Percentiles rank a stretch among this genome's conserved stretches.
Evolutionary conservation across 2,797 vertebrate species (phyloP).

Genomic region (Buceros bicornis): DNA sequence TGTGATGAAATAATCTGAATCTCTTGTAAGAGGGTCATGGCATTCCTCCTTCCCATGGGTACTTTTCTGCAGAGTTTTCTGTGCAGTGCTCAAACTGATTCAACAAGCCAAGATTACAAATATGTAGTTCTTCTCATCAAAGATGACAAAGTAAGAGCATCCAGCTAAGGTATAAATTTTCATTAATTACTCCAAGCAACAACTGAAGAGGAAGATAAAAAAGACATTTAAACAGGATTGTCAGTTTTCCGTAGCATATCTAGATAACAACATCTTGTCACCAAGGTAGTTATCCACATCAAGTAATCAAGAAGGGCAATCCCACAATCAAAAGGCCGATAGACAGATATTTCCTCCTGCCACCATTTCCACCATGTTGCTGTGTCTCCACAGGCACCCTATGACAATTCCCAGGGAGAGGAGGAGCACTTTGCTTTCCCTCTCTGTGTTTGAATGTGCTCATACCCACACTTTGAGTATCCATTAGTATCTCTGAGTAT

Average conservation of each 20-base stretch:
- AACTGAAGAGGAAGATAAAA: not conserved
- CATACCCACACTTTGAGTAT: no score
- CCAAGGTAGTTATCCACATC: not conserved
- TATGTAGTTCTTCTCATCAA: not conserved
- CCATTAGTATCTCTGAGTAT: fast-evolving
- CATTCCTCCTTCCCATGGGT: not conserved
- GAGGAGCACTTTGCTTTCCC: not conserved
- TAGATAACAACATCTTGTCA: not conserved
- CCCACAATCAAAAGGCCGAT: not conserved
- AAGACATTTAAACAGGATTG: not conserved
- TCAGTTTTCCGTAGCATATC: not conserved
- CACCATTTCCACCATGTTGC: not conserved
- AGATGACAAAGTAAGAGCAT: not conserved
- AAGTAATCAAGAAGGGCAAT: not conserved
- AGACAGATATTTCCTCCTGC: not conserved
- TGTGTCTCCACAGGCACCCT: not conserved
- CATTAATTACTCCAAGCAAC: not conserved
- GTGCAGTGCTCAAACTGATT: not conserved
- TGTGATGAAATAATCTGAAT: not conserved
- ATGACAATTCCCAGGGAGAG: not conserved
- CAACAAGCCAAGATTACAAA: not conserved
- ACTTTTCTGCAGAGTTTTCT: not conserved
- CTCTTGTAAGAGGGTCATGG: not conserved
- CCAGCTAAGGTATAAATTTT: not conserved
- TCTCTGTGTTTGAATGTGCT: not conserved